Conservation (phyloP, 2,113 vertebrate genomes). For the Excalfactoria chinensis region DNA sequence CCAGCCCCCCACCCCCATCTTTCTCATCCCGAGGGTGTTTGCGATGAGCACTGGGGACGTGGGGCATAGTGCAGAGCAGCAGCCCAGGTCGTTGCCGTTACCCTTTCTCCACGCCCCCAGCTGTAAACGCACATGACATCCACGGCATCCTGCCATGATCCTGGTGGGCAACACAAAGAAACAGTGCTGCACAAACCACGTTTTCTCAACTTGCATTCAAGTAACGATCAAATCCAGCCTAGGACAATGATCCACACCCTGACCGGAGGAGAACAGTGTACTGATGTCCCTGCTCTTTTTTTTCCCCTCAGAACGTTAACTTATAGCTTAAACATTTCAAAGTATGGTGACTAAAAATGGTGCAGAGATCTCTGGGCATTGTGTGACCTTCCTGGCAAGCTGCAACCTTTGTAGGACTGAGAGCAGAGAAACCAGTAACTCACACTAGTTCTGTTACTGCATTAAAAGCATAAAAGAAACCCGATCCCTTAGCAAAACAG, state of each 20-base stretch:
- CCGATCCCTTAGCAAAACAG: not conserved
- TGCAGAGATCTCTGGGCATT: too few species aligned
- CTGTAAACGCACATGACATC: rapidly evolving
- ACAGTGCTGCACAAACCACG: not conserved
- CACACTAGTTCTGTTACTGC: rapidly evolving
- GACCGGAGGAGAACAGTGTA: rapidly evolving
- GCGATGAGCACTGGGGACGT: rapidly evolving
- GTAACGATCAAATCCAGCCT: too few species aligned
- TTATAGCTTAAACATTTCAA: not conserved
- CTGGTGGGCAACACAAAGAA: not conserved
- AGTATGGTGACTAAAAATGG: not conserved
- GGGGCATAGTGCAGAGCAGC: too few species aligned
- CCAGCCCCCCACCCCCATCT: rapidly evolving
- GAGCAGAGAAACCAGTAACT: not conserved
- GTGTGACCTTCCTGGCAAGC: not conserved
- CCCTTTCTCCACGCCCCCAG: rapidly evolving
- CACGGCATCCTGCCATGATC: not conserved
- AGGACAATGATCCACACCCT: rapidly evolving
- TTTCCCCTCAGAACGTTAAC: not conserved
- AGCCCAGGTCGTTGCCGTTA: rapidly evolving
- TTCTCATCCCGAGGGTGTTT: not conserved
- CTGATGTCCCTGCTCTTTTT: rapidly evolving
- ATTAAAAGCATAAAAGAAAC: not conserved
- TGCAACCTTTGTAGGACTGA: not conserved
- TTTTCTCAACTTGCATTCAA: not conserved